Evolutionary conservation across 2,113 vertebrate genomes (phyloP), one percentile per base, ranked within the genome.

Genomic region (Prinia subflava): DNA sequence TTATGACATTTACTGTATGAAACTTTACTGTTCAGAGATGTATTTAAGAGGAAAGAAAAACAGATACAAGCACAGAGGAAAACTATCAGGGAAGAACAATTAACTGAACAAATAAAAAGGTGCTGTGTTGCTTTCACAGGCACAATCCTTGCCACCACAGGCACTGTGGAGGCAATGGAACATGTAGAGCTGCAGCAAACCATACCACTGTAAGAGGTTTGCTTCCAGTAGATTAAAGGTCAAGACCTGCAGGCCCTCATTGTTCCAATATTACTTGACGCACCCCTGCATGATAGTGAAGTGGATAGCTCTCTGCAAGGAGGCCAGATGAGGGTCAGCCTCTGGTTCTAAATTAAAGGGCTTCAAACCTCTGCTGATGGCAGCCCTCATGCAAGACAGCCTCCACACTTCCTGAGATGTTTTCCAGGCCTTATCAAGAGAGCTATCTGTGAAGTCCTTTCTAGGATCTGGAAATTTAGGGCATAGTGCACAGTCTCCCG

Each of bases 31-130:
- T 68, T 88, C 57, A 79, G 30, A 87, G 13, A 74, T 22, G 6
- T 31, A 64, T 87, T 93, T 88, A 49, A 90, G 50, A 57, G n/a
- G 31, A 85, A 85, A 75, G 8, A 42, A 74, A 87, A 89, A 27
- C 6, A 87, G 25, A 57, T 77, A 69, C 37, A 70, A 35, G 85
- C 49, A 2, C 27, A 55, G 25, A 79, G 9, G 28, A 4, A 49
- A 67, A 56, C 6, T 5, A 59, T 57, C 7, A 67, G 5, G 5
- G 7, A 6, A 64, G 35, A 20, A 30, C 42, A 85, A 60, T 23
- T 44, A 68, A 59, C 30, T 33, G 30, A 20, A 37, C 27, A 57
- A 70, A 73, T 24, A 33, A 14, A 73, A 55, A 64, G 3, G 1
- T 27, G 3, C 4, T 37, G 8, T 82, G 33, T 10, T 70, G 3